Evolutionary conservation across 2,888 invertebrate genomes (phyloP).

Genomic region (Blera fallax): DNA sequence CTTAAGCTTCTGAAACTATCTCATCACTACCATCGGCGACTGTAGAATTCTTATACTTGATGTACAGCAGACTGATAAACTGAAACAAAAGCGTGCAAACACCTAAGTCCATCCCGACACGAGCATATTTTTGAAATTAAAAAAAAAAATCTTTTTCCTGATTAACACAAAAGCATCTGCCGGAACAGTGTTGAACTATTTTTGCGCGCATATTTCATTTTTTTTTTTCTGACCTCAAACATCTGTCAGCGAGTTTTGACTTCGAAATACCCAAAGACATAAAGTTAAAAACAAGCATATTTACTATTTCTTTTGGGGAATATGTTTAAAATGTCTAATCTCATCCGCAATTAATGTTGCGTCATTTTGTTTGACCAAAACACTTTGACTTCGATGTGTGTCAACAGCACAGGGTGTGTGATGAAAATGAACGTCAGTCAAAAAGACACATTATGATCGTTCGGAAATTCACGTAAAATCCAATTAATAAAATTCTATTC

Average conservation of each 20-base stretch:
- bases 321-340: not conserved
- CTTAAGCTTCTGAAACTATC: not conserved
- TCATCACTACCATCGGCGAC: not conserved
- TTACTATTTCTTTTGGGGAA: not conserved
- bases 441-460: not conserved
- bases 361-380: conserved; percentile 28
- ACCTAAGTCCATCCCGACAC: not conserved
- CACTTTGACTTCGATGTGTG: not conserved
- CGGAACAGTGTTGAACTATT: not conserved
- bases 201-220: not conserved
- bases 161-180: not conserved
- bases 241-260: not conserved
- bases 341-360: conserved; percentile 17
- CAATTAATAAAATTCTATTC: conserved; percentile 25
- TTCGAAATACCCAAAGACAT: not conserved
- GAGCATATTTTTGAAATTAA: not conserved
- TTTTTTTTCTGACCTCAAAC: not conserved
- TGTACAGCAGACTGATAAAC: not conserved
- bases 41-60: not conserved
- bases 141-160: not conserved
- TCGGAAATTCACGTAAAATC: conserved; percentile 19
- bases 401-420: not conserved
- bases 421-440: conserved; percentile 19
- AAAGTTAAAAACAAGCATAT: not conserved
- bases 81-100: not conserved